Evolutionary conservation across 2,888 invertebrate species (phyloP).

Genomic region (Odontomyia ornata): DNA sequence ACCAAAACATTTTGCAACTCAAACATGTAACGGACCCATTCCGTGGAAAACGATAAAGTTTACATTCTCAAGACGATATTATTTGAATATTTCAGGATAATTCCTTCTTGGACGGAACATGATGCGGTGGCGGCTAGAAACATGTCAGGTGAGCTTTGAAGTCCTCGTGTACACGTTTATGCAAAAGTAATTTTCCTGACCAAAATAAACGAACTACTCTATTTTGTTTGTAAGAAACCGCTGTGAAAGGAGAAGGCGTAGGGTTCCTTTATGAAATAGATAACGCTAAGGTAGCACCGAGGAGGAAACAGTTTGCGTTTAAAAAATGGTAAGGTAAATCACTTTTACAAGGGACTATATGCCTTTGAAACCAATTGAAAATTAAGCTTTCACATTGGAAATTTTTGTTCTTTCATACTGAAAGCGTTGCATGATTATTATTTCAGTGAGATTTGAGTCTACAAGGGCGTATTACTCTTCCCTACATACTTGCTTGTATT

Average conservation of each 20-base stretch:
- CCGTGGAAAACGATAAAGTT: constrained; percentile 18
- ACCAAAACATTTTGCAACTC: background rate
- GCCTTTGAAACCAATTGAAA: no score
- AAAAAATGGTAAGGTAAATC: no score
- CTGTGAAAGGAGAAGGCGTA: background rate
- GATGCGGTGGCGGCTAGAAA: background rate
- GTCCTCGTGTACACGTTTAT: background rate
- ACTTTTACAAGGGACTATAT: no score
- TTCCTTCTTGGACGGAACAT: background rate
- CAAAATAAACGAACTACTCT: constrained; percentile 9
- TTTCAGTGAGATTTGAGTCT: no score
- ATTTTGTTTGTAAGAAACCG: background rate
- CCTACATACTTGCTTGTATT: no score
- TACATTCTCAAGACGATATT: constrained; percentile 32
- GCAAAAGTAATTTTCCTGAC: constrained; percentile 1
- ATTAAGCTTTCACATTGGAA: no score
- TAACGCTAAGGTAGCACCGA: background rate
- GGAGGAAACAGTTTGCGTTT: background rate
- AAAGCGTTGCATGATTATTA: no score
- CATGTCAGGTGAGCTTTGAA: background rate
- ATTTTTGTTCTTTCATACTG: no score
- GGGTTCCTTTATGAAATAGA: background rate
- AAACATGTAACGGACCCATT: background rate
- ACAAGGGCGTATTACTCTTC: no score
- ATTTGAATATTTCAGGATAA: constrained; percentile 36